Conservation (phyloP, 2,888 invertebrate genomes). For the Diploptera punctata region DNA sequence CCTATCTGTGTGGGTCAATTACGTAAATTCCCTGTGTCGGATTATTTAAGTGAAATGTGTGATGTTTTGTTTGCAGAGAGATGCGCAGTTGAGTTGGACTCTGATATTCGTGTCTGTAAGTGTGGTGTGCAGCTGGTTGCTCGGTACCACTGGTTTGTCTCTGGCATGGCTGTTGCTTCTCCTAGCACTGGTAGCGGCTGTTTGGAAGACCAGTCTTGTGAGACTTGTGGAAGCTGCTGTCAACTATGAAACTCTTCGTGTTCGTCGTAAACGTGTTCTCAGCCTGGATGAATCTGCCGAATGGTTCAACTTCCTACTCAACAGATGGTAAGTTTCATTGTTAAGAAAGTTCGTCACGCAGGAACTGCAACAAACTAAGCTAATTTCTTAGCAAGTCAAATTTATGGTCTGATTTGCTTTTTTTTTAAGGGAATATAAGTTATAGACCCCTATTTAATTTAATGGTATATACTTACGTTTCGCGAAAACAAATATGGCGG, state of each 20-base stretch:
- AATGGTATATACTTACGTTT: no score
- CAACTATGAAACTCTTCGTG: slow-evolving; percentile 52
- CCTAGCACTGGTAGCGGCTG: slow-evolving; percentile 50
- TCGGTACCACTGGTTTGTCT: slow-evolving; percentile 53
- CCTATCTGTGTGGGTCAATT: no score
- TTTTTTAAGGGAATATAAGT: no score
- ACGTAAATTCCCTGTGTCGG: no score
- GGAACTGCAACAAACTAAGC: no score
- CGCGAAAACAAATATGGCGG: no score
- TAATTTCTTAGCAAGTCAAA: no score
- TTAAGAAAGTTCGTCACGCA: no score
- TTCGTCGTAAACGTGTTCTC: slow-evolving; percentile 57
- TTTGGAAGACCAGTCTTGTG: slow-evolving; percentile 50
- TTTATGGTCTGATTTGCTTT: no score
- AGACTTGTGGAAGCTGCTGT: slow-evolving; percentile 51
- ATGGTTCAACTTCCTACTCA: slow-evolving; percentile 61
- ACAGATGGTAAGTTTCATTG: slow-evolving; percentile 63
- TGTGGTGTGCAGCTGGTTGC: slow-evolving; percentile 49
- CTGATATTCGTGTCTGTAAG: slow-evolving; percentile 48
- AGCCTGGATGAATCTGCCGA: slow-evolving; percentile 60
- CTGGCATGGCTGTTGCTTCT: slow-evolving; percentile 54
- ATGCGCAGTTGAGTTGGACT: slow-evolving; percentile 47
- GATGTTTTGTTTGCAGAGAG: slow-evolving; percentile 13
- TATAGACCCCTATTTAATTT: no score
- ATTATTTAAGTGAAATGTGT: no score